Base-by-base conservation (phyloP, 2,113 vertebrate genomes). In the Lathamus discolor region DNA sequence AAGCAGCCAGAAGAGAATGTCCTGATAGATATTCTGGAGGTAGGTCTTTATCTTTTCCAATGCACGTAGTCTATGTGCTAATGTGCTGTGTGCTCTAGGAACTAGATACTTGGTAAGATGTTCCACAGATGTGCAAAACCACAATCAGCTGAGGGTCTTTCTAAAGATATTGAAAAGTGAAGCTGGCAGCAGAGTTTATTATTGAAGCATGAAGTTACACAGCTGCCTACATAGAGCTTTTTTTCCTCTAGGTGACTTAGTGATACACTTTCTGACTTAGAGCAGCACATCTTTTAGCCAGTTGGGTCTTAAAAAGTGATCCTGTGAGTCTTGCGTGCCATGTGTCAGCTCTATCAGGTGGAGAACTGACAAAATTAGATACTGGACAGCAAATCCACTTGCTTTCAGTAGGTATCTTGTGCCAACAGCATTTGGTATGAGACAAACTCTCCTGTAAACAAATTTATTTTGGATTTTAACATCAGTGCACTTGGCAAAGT, bases 11-110 rank as follows among this genome's bases (percentile, higher is more conserved):
- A 99, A 93, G 99, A 99, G 93, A 99, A 97, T 5, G 99, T 99
- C 79, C 95, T 99, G 86, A 98, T 99, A 41, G 99, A 99, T 94
- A 98, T 99, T 92, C 98, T 99, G 16, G 99, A 99, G 99, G 99
- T 99, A 96, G 93, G 75, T 11, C 37, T 41, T 55, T 43, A 20
- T 13, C 1, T 54, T 9, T 68, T 52, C 28, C 18, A 23, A 3
- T 43, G 16, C 28, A 2, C 48, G 11, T 83, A 39, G 52, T 29
- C 24, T 13, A 7, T n/a, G 24, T 80, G 13, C 18, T 54, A 20
- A 73, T 15, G 3, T 62, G 8, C 41, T 67, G 24, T 83, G 31
- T 2, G 2, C 25, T 88, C 19, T 24, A 25, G 82, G 43, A 74
- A 31, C 24, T 33, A 10, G 16, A 27, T 85, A 55, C 17, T 64